Evolutionary conservation across 2,888 invertebrate species (phyloP), one percentile per base, ranked within the genome.

Genomic region (Amphipyra berbera): DNA sequence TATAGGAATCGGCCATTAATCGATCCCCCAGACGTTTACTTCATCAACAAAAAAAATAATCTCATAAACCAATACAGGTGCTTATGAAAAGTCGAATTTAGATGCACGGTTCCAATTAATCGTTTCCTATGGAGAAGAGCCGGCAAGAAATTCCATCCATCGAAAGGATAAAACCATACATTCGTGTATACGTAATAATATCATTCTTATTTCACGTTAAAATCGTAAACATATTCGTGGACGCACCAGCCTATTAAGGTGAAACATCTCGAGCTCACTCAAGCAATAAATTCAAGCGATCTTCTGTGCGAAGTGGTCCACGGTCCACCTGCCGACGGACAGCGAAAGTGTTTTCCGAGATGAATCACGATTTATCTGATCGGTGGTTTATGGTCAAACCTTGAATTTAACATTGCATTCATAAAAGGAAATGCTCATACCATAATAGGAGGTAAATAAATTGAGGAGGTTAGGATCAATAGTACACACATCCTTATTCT

Each of bases 311-410:
- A 14, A 46, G 27, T 53, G 48, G 21, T 55, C 44, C 40, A 60
- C 48, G 45, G 38, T 57, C 46, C 56, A 70, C 47, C 53, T 50
- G 60, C 52, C 38, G 44, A 56, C 57, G 14, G 54, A 70, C 41
- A 74, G 76, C 70, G 82, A 83, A 82, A 83, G 84, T 83, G 57
- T 73, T 75, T 70, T 61, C 52, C 38, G 57, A 60, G 62, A 65
- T 78, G 73, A 81, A 65, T 73, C 69, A 68, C 45, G 10, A 30
- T 44, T 37, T 10, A 48, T 53, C 41, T 55, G 45, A 38, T 54
- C 37, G 30, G 55, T 75, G 21, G 47, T n/a, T 46, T 42, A 49
- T 10, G 10, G 27, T 21, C 5, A 6, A 49, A 56, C 55, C 63
- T 76, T 71, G 46, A 71, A 55, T 54, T 48, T 52, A 55, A 56